phyloP scores from a whole-genome alignment of 1,140 invertebrate species.

The Rhopalosiphum padi region DNA sequence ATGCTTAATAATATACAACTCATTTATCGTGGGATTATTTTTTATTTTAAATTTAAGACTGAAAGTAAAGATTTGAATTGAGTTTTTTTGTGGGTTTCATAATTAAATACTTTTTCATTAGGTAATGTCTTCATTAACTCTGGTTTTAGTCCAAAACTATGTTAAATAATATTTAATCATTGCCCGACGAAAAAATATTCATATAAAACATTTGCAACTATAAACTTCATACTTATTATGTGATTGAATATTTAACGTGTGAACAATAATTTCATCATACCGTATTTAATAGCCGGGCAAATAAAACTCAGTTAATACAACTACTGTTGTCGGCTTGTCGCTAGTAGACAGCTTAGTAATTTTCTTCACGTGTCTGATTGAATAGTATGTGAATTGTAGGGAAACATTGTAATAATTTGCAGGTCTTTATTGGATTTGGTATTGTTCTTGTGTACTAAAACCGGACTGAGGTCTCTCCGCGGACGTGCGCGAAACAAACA shows the following conservation, averaged over 20 bases:
- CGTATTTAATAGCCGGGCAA: neutral
- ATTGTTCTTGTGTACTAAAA: conserved; percentile 34
- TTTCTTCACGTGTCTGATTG: neutral
- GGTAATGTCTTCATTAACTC: conserved; percentile 4
- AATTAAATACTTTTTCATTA: neutral
- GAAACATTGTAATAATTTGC: conserved; percentile 33
- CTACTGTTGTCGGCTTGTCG: neutral
- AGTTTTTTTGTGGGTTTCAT: conserved; percentile 1
- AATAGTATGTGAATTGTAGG: neutral
- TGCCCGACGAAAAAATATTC: neutral
- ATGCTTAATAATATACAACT: neutral
- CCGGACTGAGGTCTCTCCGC: neutral
- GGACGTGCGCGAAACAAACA: neutral
- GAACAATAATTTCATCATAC: conserved; percentile 23
- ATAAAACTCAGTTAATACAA: neutral
- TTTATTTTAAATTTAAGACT: neutral
- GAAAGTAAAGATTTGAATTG: conserved; percentile 13
- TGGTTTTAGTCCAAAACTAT: neutral
- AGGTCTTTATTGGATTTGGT: neutral
- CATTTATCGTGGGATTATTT: conserved; percentile 39
- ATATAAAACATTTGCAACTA: neutral
- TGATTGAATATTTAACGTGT: conserved; percentile 30
- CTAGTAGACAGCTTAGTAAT: neutral
- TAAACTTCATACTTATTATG: neutral
- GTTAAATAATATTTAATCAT: neutral